Percentiles rank a stretch among this genome's conserved stretches.
phyloP scores from a whole-genome alignment of 2,797 vertebrate genomes.

The Pseudopleuronectes americanus region DNA sequence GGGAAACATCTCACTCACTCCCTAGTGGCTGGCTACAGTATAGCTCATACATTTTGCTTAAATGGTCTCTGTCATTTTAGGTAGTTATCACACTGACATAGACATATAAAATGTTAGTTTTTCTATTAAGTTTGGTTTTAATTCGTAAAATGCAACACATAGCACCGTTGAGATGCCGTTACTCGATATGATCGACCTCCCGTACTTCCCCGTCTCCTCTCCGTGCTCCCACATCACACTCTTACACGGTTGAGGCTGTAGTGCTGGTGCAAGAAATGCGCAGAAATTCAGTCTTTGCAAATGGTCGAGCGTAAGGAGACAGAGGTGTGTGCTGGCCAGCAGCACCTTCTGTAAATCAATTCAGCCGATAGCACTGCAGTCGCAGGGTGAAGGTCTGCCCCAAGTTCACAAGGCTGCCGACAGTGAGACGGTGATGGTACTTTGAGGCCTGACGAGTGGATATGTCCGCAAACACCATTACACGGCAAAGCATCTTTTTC shows the following conservation, averaged over 20 bases:
- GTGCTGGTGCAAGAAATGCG: not conserved
- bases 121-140: too few relatives aligned
- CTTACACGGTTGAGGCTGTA: too few relatives aligned
- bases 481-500: not conserved
- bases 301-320: not conserved
- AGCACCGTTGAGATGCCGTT: too few relatives aligned
- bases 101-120: too few relatives aligned
- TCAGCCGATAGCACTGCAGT: not conserved
- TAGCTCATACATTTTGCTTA: too few relatives aligned
- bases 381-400: constrained; percentile 2
- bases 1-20: too few relatives aligned
- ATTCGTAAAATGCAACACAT: too few relatives aligned
- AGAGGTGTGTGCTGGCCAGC: constrained; percentile 56
- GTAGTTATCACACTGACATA: too few relatives aligned
- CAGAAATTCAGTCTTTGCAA: too few relatives aligned
- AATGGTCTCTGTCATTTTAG: too few relatives aligned
- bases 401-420: not conserved
- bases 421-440: not conserved
- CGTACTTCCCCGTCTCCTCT: not conserved
- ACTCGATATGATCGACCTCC: too few relatives aligned
- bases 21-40: too few relatives aligned
- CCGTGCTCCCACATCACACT: not conserved
- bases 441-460: constrained; percentile 2
- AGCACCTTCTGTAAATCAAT: constrained; percentile 30
- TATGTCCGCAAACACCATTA: not conserved